Evolutionary conservation across 2,113 vertebrate species (phyloP).

Genomic region (Rissa tridactyla): DNA sequence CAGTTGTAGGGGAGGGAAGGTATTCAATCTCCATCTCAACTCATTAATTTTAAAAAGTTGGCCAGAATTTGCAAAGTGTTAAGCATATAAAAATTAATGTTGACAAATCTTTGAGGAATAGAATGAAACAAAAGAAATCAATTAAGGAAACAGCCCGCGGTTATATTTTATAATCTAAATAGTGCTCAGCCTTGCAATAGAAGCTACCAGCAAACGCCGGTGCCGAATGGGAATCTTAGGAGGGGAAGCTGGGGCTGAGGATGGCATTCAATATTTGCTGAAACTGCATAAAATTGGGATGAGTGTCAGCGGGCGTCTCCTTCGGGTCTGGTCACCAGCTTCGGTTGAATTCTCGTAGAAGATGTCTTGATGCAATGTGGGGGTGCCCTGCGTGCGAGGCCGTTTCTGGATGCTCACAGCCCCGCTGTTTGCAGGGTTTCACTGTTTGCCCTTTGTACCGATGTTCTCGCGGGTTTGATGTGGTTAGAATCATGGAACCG

Average conservation of each 20-base stretch:
- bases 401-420: neutral
- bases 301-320: fast-evolving
- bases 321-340: neutral
- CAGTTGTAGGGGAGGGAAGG: slow-evolving; percentile 26
- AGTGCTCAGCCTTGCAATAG: neutral
- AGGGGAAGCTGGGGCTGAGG: neutral
- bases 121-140: slow-evolving; percentile 81
- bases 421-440: fast-evolving
- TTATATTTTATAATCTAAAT: slow-evolving; percentile 50
- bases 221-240: neutral
- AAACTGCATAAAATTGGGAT: fast-evolving
- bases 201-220: neutral
- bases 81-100: slow-evolving; percentile 79
- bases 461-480: neutral
- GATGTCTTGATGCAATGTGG: fast-evolving
- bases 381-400: fast-evolving
- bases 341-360: neutral
- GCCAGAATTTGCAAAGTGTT: slow-evolving; percentile 69
- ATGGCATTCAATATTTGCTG: neutral
- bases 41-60: slow-evolving; percentile 82
- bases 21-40: slow-evolving; percentile 72
- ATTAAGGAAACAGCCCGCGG: slow-evolving; percentile 76
- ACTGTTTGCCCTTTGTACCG: fast-evolving
- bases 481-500: neutral
- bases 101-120: slow-evolving; percentile 82